phyloP scores from a whole-genome alignment of 37 sponge, comb jelly and placozoan species.

The Theonella swinhoei region DNA sequence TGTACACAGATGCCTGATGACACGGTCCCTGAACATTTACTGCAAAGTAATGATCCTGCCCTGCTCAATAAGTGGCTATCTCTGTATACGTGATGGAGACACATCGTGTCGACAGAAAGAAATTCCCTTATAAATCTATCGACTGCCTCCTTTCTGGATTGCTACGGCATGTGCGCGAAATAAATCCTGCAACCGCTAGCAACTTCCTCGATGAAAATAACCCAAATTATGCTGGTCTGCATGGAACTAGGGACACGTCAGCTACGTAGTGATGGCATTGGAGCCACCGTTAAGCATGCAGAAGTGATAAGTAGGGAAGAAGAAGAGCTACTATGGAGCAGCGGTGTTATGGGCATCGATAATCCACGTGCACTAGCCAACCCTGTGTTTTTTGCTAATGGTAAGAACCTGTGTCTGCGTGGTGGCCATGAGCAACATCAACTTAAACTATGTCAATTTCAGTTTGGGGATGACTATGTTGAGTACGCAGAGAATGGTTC shows the following conservation, averaged over 20 bases:
- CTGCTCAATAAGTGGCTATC: constrained; percentile 27
- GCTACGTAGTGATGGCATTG: constrained; percentile 11
- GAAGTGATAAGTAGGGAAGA: constrained; percentile 2
- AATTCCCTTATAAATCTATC: constrained; percentile 11
- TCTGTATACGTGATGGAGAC: constrained; percentile 14
- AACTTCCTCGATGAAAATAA: constrained; percentile 37
- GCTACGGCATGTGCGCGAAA: neutral
- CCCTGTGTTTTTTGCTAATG: constrained; percentile 32
- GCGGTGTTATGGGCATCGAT: constrained; percentile 12
- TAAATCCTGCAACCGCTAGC: constrained; percentile 5
- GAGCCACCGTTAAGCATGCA: constrained; percentile 22
- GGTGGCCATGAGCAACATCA: constrained; percentile 7
- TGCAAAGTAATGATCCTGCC: neutral
- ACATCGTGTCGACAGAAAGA: neutral
- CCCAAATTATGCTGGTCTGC: neutral
- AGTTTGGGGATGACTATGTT: constrained; percentile 11
- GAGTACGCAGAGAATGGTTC: constrained; percentile 24
- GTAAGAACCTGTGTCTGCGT: constrained; percentile 24
- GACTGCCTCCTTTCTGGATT: constrained; percentile 18
- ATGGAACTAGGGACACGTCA: constrained; percentile 24
- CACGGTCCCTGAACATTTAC: neutral
- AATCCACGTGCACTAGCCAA: constrained; percentile 4
- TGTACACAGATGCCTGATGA: no score
- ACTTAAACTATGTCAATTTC: constrained; percentile 29
- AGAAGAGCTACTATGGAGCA: constrained; percentile 11